phyloP scores from a whole-genome alignment of 2,113 vertebrate genomes.

The Misgurnus mizolepis region DNA sequence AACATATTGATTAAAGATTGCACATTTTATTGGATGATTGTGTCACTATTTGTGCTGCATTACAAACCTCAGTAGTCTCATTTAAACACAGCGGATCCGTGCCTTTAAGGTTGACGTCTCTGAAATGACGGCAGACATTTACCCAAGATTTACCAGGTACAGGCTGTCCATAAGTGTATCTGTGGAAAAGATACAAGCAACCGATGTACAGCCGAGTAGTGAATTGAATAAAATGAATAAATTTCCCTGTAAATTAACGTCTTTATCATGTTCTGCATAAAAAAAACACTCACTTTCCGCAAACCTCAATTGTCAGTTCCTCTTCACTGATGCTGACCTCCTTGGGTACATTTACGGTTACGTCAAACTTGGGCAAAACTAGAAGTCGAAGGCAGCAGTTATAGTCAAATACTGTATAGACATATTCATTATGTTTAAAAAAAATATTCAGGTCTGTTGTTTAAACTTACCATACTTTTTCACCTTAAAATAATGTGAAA shows the following conservation, averaged over 20 bases:
- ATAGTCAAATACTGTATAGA: too few relatives aligned
- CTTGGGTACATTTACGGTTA: conserved; percentile 42
- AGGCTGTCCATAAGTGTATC: conserved; percentile 72
- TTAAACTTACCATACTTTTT: conserved; percentile 69
- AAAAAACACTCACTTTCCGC: conserved; percentile 65
- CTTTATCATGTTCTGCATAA: not conserved
- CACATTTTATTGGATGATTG: not conserved
- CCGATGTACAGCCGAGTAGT: not conserved
- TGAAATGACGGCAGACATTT: conserved; percentile 47
- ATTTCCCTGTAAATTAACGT: not conserved
- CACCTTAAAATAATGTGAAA: conserved; percentile 63
- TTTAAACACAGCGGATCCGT: conserved; percentile 39
- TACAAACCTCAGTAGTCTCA: conserved; percentile 28
- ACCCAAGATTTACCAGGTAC: conserved; percentile 60
- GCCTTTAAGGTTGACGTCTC: accelerated
- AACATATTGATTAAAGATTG: not conserved
- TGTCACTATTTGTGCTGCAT: too few relatives aligned
- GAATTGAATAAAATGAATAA: not conserved
- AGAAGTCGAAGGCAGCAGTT: not conserved
- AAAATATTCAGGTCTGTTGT: too few relatives aligned
- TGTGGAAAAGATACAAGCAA: conserved; percentile 22
- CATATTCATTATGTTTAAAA: too few relatives aligned
- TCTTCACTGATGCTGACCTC: conserved; percentile 52
- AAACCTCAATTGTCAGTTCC: conserved; percentile 55
- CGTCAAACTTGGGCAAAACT: conserved; percentile 73